Base-by-base conservation (phyloP, 2,797 vertebrate genomes). In the Strix occidentalis region DNA sequence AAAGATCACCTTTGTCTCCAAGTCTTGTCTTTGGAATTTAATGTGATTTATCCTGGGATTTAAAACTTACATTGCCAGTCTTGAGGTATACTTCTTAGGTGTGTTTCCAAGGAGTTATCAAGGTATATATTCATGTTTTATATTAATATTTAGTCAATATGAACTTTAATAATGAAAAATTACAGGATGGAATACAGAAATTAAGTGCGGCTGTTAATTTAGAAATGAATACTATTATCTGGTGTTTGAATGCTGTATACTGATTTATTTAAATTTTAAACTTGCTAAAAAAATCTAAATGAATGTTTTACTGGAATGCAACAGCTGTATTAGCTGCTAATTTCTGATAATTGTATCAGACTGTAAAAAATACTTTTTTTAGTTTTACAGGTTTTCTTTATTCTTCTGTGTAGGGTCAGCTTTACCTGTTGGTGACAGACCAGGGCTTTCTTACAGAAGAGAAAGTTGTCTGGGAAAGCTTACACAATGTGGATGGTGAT, bases 381-480 rank as follows among this genome's bases (percentile, higher is more conserved):
- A 83, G 65, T 78, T 88, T 56, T 66, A 95, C 43, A 65, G 33
- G 16, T 90, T 78, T 71, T 83, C 76, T 56, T 88, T 96, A 9
- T 93, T 94, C 43, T 95, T 97, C n/a, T 79, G 54, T 76, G 61
- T 84, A 99, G 99, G 99, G 99, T 96, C 99, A 99, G 92, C 98
- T 99, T 75, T 99, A 99, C 97, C 98, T 99, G 94, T 98, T 99
- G 97, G 99, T 99, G 91, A 99, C 99, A 65, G 99, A 99, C 97
- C 99, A 99, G 97, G 99, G 99, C 37, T 99, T 99, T 98, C 98
- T 99, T 90, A 99, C 99, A 4, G 99, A 99, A 97, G 99, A 99
- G 97, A 99, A 99, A 95, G 98, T 99, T 77, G 99, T 99, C 78
- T 99, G 99, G 99, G 99, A 99, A 97, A 99, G 99, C 96, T 98